Evolutionary conservation across 2,888 invertebrate genomes (phyloP), one percentile per base, ranked within the genome.

Genomic region (Lochmaea crataegi): DNA sequence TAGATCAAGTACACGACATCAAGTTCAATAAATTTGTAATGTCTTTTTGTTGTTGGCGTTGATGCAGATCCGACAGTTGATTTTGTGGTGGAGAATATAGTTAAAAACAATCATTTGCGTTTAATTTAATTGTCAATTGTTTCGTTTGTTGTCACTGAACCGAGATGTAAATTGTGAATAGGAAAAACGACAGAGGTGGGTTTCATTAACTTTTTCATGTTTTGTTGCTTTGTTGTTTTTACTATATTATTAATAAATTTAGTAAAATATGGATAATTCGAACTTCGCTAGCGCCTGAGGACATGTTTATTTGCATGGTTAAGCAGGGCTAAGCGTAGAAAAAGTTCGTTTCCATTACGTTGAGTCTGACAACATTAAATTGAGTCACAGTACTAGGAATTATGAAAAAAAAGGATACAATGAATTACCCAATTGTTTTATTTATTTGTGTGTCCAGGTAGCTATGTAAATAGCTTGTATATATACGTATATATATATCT

Each of bases 1-100:
- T 67, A 67, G 67, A 67, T 67, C 67, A 67, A 67, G 67, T 67
- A 45, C 67, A 58, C 22, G 18, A 58, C 67, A 58, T 45, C 67
- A 67, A 67, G 67, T 67, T 67, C 67, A 67, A 67, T 67, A 58
- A 45, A 58, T 58, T 51, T 42, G 45, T 57, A 57, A 66, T 66
- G 26, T 58, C 38, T 66, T 66, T 66, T 66, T 66, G 53, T 16
- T 65, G 26, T 7, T 7, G 32, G 45, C 10, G 22, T n/a, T 32
- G 26, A 26, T 22, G 32, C 65, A 48, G 32, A 51, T 66, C 42
- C 56, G 41, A n/a, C 42, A 26, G 38, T 41, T 42, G 66, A 57
- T 66, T 22, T 18, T 66, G 56, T 22, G 66, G 41, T 56, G 41
- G 41, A 38, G 57, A 48, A 26, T 60, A 38, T 38, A 38, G 60